Evolutionary conservation across 2,888 invertebrate species (phyloP).

Genomic region (Steinernema hermaphroditum): DNA sequence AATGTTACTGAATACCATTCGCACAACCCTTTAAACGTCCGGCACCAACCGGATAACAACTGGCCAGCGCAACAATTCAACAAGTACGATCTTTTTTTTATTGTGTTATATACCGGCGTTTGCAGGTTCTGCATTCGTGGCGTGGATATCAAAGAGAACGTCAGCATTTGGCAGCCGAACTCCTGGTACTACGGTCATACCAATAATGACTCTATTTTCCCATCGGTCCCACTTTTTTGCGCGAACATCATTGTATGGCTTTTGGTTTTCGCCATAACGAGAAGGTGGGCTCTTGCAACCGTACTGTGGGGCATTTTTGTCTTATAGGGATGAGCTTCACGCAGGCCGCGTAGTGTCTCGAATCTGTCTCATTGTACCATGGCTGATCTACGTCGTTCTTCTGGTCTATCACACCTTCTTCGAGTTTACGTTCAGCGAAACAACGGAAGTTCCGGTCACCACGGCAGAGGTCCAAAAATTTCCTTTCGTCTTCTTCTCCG

Average conservation of each 20-base stretch:
- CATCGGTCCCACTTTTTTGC: neutral
- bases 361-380: constrained; percentile 3
- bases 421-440: constrained; percentile 14
- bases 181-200: constrained; percentile 13
- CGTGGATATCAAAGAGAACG: neutral
- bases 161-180: neutral
- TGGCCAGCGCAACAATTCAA: constrained; percentile 59
- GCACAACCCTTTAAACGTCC: too few relatives aligned
- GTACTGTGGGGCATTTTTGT: too few relatives aligned
- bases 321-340: constrained; percentile 8
- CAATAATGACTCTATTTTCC: constrained; percentile 8
- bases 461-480: neutral
- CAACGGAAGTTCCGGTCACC: neutral
- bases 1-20: constrained; percentile 36
- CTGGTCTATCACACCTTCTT: constrained; percentile 14
- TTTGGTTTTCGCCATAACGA: neutral
- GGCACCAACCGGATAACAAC: constrained; percentile 50
- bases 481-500: constrained; percentile 17
- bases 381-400: constrained; percentile 18
- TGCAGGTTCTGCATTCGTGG: neutral
- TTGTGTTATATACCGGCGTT: neutral
- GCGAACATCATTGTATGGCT: constrained; percentile 25
- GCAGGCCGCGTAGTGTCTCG: neutral
- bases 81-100: constrained; percentile 35
- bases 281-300: neutral